Evolutionary conservation across 2,113 vertebrate species (phyloP).

Genomic region (Thinocorus orbignyianus): DNA sequence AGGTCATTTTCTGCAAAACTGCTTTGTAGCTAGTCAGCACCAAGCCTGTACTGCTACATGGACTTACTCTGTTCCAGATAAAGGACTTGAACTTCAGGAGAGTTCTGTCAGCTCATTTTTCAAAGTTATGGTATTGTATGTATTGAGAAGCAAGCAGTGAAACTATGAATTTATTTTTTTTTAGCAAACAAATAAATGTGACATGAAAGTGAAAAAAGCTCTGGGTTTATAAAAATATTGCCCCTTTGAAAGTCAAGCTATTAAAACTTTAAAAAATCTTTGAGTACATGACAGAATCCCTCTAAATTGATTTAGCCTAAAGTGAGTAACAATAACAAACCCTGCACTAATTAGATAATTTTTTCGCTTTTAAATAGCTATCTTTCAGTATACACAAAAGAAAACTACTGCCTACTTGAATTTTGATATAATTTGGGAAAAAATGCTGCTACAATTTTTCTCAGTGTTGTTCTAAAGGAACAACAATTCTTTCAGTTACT

Average conservation of each 20-base stretch:
- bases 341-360: background rate
- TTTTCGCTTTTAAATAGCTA: background rate
- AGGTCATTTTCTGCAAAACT: background rate
- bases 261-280: background rate
- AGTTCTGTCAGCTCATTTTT: background rate
- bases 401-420: background rate
- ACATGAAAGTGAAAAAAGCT: background rate
- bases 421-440: background rate
- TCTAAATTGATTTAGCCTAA: background rate
- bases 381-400: background rate
- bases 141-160: background rate
- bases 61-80: background rate
- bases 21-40: background rate
- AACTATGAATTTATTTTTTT: background rate
- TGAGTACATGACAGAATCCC: background rate
- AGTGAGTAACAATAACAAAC: fast-evolving
- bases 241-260: background rate
- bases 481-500: background rate
- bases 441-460: background rate
- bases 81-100: background rate
- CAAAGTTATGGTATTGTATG: background rate
- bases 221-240: background rate
- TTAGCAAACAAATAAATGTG: background rate
- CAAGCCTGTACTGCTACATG: background rate
- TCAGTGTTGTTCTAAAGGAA: background rate